These are phyloP conservation scores for Sciaenops ocellatus DNA, from an alignment of 2,797 vertebrate genomes.

Conservation along the genomic window DNA sequence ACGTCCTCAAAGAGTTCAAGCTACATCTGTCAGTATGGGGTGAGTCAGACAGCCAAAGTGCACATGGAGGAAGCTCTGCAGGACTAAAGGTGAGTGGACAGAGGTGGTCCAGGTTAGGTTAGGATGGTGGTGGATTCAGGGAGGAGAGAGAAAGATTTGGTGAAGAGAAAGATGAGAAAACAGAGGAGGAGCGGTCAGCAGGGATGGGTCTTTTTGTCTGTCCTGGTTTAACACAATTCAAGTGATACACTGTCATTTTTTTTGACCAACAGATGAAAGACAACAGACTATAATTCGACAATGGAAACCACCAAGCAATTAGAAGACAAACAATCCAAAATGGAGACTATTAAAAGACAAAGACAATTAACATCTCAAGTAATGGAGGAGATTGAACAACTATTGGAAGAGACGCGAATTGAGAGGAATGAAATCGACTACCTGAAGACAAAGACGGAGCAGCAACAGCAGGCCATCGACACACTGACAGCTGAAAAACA, in stretches of 20 bases:
- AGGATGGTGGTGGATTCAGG: too few species aligned
- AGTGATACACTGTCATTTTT: conserved; percentile 20
- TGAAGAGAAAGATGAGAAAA: too few species aligned
- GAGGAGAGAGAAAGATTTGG: too few species aligned
- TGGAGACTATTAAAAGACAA: conserved; percentile 62
- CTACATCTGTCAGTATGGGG: too few species aligned
- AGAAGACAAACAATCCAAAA: conserved; percentile 53
- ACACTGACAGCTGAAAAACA: conserved; percentile 66
- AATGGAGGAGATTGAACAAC: conserved; percentile 69
- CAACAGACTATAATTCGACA: conserved; percentile 44
- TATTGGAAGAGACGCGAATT: conserved; percentile 65
- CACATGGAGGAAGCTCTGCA: too few species aligned
- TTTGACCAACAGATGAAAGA: conserved; percentile 66
- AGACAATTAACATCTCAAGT: conserved; percentile 57
- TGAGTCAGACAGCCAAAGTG: too few species aligned
- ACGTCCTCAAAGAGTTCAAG: too few species aligned
- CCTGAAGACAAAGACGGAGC: conserved; percentile 62
- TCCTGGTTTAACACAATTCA: neutral
- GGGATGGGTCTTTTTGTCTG: too few species aligned
- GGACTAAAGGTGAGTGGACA: too few species aligned
- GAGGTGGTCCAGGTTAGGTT: too few species aligned
- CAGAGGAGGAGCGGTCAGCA: too few species aligned
- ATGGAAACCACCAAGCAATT: conserved; percentile 47
- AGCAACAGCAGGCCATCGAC: conserved; percentile 67
- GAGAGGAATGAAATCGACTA: conserved; percentile 55